Base-by-base conservation (phyloP, 2,113 vertebrate species). In the Smithornis capensis region DNA sequence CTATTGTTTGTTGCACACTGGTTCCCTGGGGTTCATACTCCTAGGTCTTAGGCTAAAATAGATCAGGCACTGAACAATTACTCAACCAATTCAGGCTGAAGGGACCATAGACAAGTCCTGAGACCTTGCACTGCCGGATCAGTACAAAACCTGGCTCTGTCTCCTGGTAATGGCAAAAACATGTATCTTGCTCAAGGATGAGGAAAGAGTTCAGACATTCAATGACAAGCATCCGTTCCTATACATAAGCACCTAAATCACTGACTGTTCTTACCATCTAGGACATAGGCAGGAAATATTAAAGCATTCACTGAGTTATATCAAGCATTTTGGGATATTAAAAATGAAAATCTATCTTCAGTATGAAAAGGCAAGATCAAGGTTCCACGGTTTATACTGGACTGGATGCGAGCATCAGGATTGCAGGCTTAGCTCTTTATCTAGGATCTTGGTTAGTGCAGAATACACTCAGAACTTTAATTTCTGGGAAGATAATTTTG, bases 361-460 rank as follows among this genome's bases (percentile, higher is more conserved):
- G 4, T 7, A 29, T 2, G 4, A 31, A 74, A 78, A 47, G 5
- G 5, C 13, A 86, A 53, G 8, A 25, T 49, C 53, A 44, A 69
- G 9, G 14, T 77, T 37, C 10, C 31, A 19, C 13, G 47, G 28
- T 45, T 89, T 53, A 18, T 55, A 6, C 3, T 29, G 35, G 16
- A 75, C 21, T 0, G 0, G 7, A 40, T 44, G 38, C 2, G 18
- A 71, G 8, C 6, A 33, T 55, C 14, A 23, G 23, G 22, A 76
- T 4, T 24, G 64, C 22, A 50, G 19, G 12, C 11, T 70, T 53
- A 59, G 35, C 1, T 44, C 10, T 64, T 76, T 83, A 19, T 57
- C 80, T 5, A 37, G 22, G 8, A 18, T 73, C 8, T 45, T 35
- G n/a, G 4, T 25, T 83, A 70, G 25, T 57, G 17, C 21, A 68